phyloP scores from a whole-genome alignment of 2,797 vertebrate species.

The Paratrypauchen microcephalus region DNA sequence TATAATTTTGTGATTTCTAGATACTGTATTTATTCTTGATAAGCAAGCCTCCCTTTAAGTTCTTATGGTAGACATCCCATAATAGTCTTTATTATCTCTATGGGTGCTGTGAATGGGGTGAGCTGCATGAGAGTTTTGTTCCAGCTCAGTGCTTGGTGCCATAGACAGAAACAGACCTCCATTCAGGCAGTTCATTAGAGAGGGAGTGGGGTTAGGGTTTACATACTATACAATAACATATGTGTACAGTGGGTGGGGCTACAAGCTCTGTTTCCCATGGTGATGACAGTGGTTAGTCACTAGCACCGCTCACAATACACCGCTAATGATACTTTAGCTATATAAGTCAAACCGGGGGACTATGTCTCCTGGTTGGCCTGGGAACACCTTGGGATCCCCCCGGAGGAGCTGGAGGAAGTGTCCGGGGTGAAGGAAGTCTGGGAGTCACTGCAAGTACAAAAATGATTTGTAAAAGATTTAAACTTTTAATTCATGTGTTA shows the following conservation, averaged over 20 bases:
- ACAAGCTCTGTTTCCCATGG: slow-evolving; percentile 15
- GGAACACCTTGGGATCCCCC: too few relatives aligned
- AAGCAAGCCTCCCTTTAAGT: background rate
- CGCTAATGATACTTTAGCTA: too few relatives aligned
- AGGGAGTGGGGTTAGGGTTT: slow-evolving; percentile 22
- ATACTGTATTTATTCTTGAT: background rate
- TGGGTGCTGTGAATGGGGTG: slow-evolving; percentile 47
- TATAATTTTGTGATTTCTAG: background rate
- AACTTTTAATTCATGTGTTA: too few relatives aligned
- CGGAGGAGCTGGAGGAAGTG: too few relatives aligned
- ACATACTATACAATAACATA: slow-evolving; percentile 24
- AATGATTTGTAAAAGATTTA: too few relatives aligned
- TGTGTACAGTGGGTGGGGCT: slow-evolving; percentile 28
- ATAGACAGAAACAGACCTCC: slow-evolving; percentile 52
- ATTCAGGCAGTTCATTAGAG: slow-evolving; percentile 65
- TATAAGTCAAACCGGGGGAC: too few relatives aligned
- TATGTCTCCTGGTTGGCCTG: too few relatives aligned
- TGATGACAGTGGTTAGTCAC: background rate
- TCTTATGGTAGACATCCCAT: background rate
- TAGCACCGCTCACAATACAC: too few relatives aligned
- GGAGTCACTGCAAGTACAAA: too few relatives aligned
- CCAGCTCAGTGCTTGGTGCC: slow-evolving; percentile 36
- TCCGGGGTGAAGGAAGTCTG: too few relatives aligned
- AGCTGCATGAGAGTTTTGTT: slow-evolving; percentile 52
- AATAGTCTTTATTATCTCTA: slow-evolving; percentile 22